These are phyloP conservation scores for Melinopterus prodromus DNA, from an alignment of 2,888 invertebrate genomes.

Conservation along the genomic window DNA sequence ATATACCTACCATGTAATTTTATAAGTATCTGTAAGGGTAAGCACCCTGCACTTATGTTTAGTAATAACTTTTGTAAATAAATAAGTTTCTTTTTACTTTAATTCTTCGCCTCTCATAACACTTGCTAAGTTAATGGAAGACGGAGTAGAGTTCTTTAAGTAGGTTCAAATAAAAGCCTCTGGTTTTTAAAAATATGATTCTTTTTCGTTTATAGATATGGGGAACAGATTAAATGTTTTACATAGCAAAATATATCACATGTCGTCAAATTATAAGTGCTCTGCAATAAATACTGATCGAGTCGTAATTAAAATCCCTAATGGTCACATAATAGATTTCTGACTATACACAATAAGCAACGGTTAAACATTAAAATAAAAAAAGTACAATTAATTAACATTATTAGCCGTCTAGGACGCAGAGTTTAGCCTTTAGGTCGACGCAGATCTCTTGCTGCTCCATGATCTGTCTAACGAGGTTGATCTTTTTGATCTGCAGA, in stretches of 20 bases:
- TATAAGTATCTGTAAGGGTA: background rate
- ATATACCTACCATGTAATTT: background rate
- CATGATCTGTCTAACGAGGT: conserved; percentile 59
- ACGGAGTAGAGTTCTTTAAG: too few species aligned
- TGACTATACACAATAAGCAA: background rate
- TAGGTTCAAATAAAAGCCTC: background rate
- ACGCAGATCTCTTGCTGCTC: conserved; percentile 59
- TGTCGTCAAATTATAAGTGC: background rate
- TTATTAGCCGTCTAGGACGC: background rate
- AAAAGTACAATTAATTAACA: conserved; percentile 6
- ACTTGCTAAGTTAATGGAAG: too few species aligned
- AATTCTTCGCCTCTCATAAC: background rate
- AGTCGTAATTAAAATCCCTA: background rate
- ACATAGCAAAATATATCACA: conserved; percentile 4
- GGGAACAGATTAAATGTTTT: background rate
- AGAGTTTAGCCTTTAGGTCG: conserved; percentile 53
- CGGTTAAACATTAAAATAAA: background rate
- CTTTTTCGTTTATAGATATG: background rate
- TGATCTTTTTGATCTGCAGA: conserved; percentile 59
- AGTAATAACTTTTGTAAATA: background rate
- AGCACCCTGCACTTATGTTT: background rate
- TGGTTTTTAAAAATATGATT: background rate
- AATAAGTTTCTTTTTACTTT: background rate
- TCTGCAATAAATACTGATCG: background rate
- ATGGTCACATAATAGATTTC: background rate